A percentile compares a stretch with the other conserved stretches of the same genome.
phyloP scores from a whole-genome alignment of 2,797 vertebrate genomes.

The Sebastes minor region DNA sequence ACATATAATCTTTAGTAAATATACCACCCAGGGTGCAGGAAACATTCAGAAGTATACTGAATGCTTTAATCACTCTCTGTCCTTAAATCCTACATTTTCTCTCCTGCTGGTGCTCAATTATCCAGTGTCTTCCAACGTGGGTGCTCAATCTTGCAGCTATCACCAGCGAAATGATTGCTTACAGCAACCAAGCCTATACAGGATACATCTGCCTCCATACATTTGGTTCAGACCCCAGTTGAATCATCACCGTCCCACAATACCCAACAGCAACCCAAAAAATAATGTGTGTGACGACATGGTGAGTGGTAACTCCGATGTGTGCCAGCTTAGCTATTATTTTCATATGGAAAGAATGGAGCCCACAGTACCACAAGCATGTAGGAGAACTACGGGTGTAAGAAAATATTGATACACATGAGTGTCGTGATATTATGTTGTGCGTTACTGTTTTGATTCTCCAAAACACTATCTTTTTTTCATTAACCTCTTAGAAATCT shows the following conservation, averaged over 20 bases:
- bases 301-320: neutral
- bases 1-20: neutral
- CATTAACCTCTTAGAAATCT: too few relatives aligned
- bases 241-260: neutral
- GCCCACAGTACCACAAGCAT: neutral
- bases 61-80: neutral
- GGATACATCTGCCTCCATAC: neutral
- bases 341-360: neutral
- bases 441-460: too few relatives aligned
- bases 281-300: neutral
- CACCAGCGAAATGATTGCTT: neutral
- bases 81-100: neutral
- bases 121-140: neutral
- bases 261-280: neutral
- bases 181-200: neutral
- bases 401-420: too few relatives aligned
- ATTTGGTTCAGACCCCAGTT: neutral
- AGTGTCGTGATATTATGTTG: too few relatives aligned
- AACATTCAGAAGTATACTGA: neutral
- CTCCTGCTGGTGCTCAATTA: conserved; percentile 1
- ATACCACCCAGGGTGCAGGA: neutral
- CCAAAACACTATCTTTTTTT: too few relatives aligned
- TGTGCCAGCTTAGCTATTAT: neutral
- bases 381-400: too few relatives aligned
- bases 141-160: conserved; percentile 15